phyloP scores from a whole-genome alignment of 2,797 vertebrate species.

The Kryptopterus vitreolus region DNA sequence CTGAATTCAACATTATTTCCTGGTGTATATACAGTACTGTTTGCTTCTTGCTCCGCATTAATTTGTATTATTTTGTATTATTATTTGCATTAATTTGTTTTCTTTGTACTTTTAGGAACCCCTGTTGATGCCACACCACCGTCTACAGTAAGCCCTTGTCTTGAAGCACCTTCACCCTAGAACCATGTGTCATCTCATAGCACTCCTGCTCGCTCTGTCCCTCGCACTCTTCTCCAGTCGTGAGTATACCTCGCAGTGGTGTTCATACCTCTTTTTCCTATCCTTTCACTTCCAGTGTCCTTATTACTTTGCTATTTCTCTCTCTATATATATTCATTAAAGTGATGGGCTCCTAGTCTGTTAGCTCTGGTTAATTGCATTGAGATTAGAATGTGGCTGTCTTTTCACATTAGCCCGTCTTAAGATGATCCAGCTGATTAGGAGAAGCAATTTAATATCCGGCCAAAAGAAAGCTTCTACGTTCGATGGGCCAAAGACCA shows the following conservation, averaged over 20 bases:
- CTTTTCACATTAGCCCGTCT: constrained; percentile 30
- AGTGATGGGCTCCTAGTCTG: background rate
- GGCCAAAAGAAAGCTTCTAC: background rate
- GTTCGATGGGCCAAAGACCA: constrained; percentile 21
- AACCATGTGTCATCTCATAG: constrained; percentile 70
- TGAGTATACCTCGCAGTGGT: constrained; percentile 41
- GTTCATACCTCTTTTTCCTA: background rate
- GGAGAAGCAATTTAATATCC: constrained; percentile 44
- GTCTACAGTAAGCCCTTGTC: constrained; percentile 63
- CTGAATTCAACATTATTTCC: background rate
- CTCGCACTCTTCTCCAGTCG: constrained; percentile 54
- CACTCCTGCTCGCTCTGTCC: constrained; percentile 65
- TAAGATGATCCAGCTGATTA: constrained; percentile 36
- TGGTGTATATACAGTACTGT: background rate
- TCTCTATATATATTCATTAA: background rate
- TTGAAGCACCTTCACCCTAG: constrained; percentile 62
- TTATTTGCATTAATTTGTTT: constrained; percentile 45
- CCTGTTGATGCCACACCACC: constrained; percentile 71
- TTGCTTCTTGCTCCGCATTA: background rate
- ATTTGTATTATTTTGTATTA: constrained; percentile 19
- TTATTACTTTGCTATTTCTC: background rate
- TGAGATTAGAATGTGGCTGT: constrained; percentile 26
- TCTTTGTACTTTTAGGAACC: constrained; percentile 60
- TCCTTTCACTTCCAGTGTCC: background rate
- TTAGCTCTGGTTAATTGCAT: constrained; percentile 35